Percentiles rank a stretch among this genome's conserved stretches.
These are phyloP conservation scores for Conus canariensis DNA, from an alignment of 2,888 invertebrate genomes.

Conservation along the genomic window DNA sequence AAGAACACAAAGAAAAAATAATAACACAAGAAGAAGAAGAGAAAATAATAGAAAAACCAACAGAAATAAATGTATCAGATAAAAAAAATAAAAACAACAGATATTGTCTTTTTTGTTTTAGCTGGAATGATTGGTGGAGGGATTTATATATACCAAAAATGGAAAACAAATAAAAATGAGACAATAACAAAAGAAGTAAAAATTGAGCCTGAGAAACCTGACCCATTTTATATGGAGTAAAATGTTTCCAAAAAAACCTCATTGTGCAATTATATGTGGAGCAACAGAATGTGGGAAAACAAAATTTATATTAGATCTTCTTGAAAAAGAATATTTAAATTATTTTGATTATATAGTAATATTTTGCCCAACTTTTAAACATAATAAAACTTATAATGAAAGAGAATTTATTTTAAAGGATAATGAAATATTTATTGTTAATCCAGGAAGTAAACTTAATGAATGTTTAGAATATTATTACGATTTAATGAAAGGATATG, in stretches of 20 bases:
- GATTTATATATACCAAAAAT: neutral
- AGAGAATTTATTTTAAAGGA: neutral
- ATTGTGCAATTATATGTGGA: constrained; percentile 13
- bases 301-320: constrained; percentile 4
- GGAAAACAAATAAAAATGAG: constrained; percentile 1
- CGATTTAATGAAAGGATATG: constrained; percentile 1
- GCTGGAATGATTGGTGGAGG: neutral
- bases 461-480: constrained; percentile 17
- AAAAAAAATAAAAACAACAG: too few relatives aligned
- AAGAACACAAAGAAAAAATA: constrained; percentile 5
- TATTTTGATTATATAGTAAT: neutral
- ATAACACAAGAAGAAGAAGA: constrained; percentile 11
- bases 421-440: neutral
- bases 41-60: constrained; percentile 13
- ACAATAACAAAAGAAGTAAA: neutral
- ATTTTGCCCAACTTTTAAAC: constrained; percentile 18
- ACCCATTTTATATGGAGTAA: constrained; percentile 11
- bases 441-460: neutral
- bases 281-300: constrained; percentile 18
- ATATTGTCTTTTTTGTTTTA: neutral
- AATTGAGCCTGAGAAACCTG: constrained; percentile 17
- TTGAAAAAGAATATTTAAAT: neutral
- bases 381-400: constrained; percentile 14
- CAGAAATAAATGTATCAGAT: too few relatives aligned
- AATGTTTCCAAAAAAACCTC: neutral